Evolutionary conservation across 1,140 invertebrate species (phyloP), one percentile per base, ranked within the genome.

Genomic region (Aphis gossypii): DNA sequence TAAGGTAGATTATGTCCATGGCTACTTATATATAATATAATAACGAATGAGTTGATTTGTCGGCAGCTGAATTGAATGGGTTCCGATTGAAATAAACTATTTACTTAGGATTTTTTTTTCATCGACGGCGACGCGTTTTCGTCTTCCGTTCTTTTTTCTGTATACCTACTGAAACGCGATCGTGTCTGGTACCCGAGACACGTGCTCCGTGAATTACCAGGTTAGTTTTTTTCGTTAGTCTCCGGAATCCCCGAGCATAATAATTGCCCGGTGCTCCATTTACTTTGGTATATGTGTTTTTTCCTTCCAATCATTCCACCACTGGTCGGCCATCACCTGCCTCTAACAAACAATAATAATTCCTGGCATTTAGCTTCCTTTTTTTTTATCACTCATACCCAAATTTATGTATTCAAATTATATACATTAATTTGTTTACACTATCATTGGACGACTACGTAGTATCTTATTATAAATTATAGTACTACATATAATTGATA

Each of bases 11-110:
- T 38, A 56, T 48, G n/a, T 89, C 87, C 48, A 89, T 51, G 21
- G 38, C 41, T 23, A 86, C 83, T 76, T n/a, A 76, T 35, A 76
- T 88, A 21, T 51, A 35, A 14, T 56, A 89, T 89, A 89, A 89
- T 89, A 89, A 89, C 35, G 48, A 54, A 56, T n/a, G 88, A 89
- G 56, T 90, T 60, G 41, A 44, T 68, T 38, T 51, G 68, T 48
- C 92, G 48, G 92, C 92, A 93, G 92, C 92, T 93, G 92, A 92
- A 92, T 92, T 93, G 92, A 92, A 92, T 92, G 68, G 35, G 92
- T 86, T 86, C 21, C 82, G 48, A 93, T 93, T 93, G 82, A 93
- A 93, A 93, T 44, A 56, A 93, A 54, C 92, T 93, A 56, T 93
- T 93, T 93, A 93, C 92, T 86, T 93, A 44, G 48, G 48, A 83